Evolutionary conservation across 2,888 invertebrate species (phyloP).

Genomic region (Ethmia dodecea): DNA sequence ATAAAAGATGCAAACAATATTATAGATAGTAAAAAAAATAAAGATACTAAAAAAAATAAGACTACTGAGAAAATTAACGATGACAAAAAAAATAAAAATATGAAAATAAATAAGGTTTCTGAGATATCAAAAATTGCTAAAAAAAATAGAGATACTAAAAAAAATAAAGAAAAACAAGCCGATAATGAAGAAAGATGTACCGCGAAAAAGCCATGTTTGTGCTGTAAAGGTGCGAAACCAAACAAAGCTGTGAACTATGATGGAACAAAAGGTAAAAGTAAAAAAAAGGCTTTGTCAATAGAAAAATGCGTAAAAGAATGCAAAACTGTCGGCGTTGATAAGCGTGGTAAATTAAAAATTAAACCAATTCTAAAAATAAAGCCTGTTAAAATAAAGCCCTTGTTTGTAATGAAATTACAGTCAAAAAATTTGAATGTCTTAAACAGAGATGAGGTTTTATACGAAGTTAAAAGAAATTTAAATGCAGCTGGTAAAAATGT

Average conservation of each 20-base stretch:
- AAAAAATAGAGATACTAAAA: no score
- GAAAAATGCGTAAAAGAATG: not conserved
- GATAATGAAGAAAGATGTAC: not conserved
- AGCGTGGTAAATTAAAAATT: not conserved
- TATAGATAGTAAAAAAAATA: no score
- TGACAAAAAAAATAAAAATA: no score
- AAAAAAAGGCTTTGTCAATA: not conserved
- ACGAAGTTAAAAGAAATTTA: not conserved
- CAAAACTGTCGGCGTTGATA: not conserved
- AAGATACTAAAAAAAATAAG: no score
- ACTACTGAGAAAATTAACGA: no score
- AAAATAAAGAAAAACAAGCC: not conserved
- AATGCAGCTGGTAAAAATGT: not conserved
- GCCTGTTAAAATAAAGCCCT: slow-evolving; percentile 18
- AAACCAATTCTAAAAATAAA: not conserved
- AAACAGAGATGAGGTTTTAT: slow-evolving; percentile 19
- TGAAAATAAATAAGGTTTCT: no score
- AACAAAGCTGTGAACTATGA: not conserved
- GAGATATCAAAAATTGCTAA: no score
- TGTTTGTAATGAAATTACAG: slow-evolving; percentile 14
- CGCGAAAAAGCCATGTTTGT: slow-evolving; percentile 4
- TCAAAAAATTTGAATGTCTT: slow-evolving; percentile 9
- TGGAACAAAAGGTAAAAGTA: not conserved
- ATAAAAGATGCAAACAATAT: no score
- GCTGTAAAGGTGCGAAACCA: not conserved